Conservation (phyloP, 2,797 vertebrate genomes). For the Neoniphon sammara region DNA sequence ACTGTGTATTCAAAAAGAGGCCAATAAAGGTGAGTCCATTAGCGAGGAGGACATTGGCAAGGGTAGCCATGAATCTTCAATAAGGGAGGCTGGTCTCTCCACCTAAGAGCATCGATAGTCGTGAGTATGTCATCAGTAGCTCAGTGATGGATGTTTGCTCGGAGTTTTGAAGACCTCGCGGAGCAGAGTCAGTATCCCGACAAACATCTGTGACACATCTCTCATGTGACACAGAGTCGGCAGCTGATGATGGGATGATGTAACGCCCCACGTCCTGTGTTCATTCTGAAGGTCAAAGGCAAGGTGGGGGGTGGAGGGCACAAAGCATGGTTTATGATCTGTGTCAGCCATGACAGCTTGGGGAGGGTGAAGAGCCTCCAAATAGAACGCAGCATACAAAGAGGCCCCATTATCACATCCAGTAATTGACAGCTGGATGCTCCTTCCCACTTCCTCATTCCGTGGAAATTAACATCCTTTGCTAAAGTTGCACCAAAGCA, state of each 20-base stretch:
- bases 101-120: slow-evolving; percentile 41
- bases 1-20: slow-evolving; percentile 61
- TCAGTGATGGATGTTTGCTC: slow-evolving; percentile 59
- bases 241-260: slow-evolving; percentile 37
- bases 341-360: slow-evolving; percentile 58
- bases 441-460: slow-evolving; percentile 38
- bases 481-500: slow-evolving; percentile 25
- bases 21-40: slow-evolving; percentile 70
- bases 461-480: slow-evolving; percentile 38
- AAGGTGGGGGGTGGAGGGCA: not conserved
- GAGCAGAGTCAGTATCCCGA: slow-evolving; percentile 38
- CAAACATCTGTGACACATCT: slow-evolving; percentile 27
- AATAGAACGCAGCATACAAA: slow-evolving; percentile 56
- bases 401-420: slow-evolving; percentile 31
- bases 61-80: slow-evolving; percentile 58
- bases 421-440: slow-evolving; percentile 40
- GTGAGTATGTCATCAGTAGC: slow-evolving; percentile 51
- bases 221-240: slow-evolving; percentile 26
- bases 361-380: slow-evolving; percentile 44
- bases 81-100: slow-evolving; percentile 43
- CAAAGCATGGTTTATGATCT: slow-evolving; percentile 60
- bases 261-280: slow-evolving; percentile 20
- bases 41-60: slow-evolving; percentile 47
- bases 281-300: slow-evolving; percentile 63
- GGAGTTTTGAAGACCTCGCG: slow-evolving; percentile 43